Evolutionary conservation across 2,113 vertebrate species (phyloP).

Genomic region (Tenrec ecaudatus): DNA sequence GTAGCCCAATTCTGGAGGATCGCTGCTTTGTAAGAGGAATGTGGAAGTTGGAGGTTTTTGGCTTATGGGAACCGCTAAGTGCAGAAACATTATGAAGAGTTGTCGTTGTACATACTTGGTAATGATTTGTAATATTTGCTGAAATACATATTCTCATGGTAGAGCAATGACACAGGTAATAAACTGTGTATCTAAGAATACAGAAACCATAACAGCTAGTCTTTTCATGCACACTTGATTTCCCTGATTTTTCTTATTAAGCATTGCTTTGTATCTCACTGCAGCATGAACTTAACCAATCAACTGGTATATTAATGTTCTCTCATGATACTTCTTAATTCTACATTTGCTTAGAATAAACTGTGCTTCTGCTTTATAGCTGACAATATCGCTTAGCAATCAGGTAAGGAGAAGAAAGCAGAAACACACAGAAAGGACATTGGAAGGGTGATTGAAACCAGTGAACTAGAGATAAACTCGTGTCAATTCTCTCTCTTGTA

Average conservation of each 20-base stretch:
- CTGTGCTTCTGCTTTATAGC: background rate
- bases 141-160: slow-evolving; percentile 37
- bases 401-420: slow-evolving; percentile 6
- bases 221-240: slow-evolving; percentile 14
- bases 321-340: slow-evolving; percentile 54
- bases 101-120: background rate
- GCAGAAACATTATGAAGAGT: background rate
- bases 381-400: background rate
- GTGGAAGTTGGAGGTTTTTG: background rate
- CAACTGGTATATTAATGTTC: slow-evolving; percentile 30
- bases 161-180: slow-evolving; percentile 41
- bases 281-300: slow-evolving; percentile 10
- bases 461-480: background rate
- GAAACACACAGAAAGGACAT: background rate
- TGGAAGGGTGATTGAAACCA: slow-evolving; percentile 6
- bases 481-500: slow-evolving; percentile 42
- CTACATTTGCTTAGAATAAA: background rate
- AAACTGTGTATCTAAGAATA: slow-evolving; percentile 47
- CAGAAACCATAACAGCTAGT: background rate
- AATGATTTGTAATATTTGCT: slow-evolving; percentile 60
- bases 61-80: background rate
- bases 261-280: slow-evolving; percentile 21
- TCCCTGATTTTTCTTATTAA: slow-evolving; percentile 55
- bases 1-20: background rate
- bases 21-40: background rate